These are phyloP conservation scores for Tragelaphus scriptus DNA, from an alignment of 2,113 vertebrate genomes.

Conservation along the genomic window DNA sequence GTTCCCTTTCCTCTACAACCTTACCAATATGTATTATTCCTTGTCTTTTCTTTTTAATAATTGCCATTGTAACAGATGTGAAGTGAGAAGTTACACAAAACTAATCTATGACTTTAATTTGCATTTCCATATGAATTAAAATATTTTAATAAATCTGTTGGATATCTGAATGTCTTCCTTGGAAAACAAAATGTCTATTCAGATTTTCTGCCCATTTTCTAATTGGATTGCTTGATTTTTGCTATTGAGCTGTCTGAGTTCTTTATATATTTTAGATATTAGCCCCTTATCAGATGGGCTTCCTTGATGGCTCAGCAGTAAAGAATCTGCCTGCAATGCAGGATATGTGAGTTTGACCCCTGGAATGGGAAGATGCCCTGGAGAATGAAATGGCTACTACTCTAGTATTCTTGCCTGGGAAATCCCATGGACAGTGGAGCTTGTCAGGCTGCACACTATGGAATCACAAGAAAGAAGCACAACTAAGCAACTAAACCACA, in stretches of 20 bases:
- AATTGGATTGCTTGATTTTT: not conserved
- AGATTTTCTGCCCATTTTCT: not conserved
- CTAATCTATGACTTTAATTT: not conserved
- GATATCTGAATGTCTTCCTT: not conserved
- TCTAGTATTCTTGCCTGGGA: not conserved
- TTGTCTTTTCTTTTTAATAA: not conserved
- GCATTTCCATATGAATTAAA: not conserved
- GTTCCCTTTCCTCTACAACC: not conserved
- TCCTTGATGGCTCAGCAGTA: not conserved
- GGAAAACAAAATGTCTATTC: not conserved
- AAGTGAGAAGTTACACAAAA: not conserved
- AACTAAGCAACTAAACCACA: not conserved
- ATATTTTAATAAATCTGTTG: not conserved
- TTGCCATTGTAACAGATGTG: not conserved
- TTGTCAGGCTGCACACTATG: not conserved
- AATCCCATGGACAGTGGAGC: not conserved
- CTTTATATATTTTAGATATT: not conserved
- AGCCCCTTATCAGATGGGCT: not conserved
- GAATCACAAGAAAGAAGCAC: not conserved
- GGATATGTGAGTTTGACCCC: not conserved
- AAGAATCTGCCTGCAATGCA: not conserved
- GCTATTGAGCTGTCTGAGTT: not conserved
- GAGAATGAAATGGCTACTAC: not conserved
- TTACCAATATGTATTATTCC: not conserved
- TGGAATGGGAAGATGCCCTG: not conserved